Evolutionary conservation across 2,888 invertebrate species (phyloP), one percentile per base, ranked within the genome.

Genomic region (Sphaerophoria taeniata): DNA sequence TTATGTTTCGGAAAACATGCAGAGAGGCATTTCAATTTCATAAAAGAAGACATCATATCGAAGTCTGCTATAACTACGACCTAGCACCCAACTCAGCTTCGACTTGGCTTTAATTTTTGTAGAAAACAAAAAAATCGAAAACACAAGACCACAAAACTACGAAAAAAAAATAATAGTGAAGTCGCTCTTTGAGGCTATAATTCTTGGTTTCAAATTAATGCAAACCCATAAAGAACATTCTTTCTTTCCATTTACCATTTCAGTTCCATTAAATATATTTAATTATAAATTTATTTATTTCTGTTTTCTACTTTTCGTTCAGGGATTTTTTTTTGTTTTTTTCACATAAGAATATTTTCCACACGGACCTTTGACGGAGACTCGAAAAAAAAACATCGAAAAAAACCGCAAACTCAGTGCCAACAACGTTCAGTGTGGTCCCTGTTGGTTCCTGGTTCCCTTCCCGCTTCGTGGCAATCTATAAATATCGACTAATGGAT

Each of bases 401-500:
- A 77, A 81, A 77, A 78, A 74, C 83, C 83, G 65, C 74, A 74
- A 83, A 55, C 70, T 51, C 51, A 65, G 74, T 75, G 79, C 74
- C 79, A 83, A 78, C 82, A 83, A 77, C 31, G 72, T 58, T 72
- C 49, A 9, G 6, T 39, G 7, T 43, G 43, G 43, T 43, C 43
- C 43, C 43, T 43, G 80, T 61, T 65, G 49, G 47, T 65, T 47
- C 36, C 47, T 33, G 58, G 24, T 24, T 24, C 24, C 24, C 24
- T 24, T 24, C 24, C 24, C 24, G 24, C 2, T 24, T 24, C 24
- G 24, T 24, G 24, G 61, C 76, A 80, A 76, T 85, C 84, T 75
- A 85, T 85, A 85, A 84, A 85, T 80, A 85, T 85, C 84, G 80
- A 80, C 84, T 85, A 85, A 85, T 85, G 84, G 84, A 85, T 85